A percentile compares a stretch with the other conserved stretches of the same genome.
Conservation (phyloP, 2,888 invertebrate genomes). For the Coleophora deauratella region DNA sequence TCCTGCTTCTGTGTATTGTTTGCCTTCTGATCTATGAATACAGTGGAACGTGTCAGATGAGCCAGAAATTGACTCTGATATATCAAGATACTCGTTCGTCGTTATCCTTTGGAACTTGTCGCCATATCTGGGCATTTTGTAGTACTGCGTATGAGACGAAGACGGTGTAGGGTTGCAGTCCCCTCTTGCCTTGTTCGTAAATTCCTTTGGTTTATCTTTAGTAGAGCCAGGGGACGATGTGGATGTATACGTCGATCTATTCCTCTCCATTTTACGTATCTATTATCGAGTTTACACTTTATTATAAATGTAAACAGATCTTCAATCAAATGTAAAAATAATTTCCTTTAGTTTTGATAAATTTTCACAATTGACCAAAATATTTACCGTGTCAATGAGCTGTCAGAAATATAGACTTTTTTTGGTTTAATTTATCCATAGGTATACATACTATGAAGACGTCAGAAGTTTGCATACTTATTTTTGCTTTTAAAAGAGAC, state of each 20-base stretch:
- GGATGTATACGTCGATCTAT: slow-evolving; percentile 15
- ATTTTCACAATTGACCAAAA: too few species aligned
- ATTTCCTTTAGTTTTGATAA: too few species aligned
- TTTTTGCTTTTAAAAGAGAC: too few species aligned
- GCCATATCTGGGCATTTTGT: slow-evolving; percentile 23
- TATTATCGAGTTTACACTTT: too few species aligned
- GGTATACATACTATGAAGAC: too few species aligned
- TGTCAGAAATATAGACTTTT: too few species aligned
- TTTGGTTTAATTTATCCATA: too few species aligned
- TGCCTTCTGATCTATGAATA: slow-evolving; percentile 36
- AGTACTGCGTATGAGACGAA: slow-evolving; percentile 45
- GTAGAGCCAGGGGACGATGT: not conserved
- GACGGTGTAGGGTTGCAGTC: slow-evolving; percentile 25
- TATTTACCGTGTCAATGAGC: too few species aligned
- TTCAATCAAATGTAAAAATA: too few species aligned
- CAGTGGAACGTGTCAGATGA: slow-evolving; percentile 42
- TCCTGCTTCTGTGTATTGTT: slow-evolving; percentile 36
- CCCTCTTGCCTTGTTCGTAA: slow-evolving; percentile 21
- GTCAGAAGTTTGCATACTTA: too few species aligned
- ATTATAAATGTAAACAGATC: too few species aligned
- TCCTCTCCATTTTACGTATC: slow-evolving; percentile 22
- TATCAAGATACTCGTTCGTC: slow-evolving; percentile 31
- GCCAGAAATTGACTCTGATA: slow-evolving; percentile 38
- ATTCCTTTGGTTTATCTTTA: slow-evolving; percentile 1
- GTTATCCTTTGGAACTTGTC: slow-evolving; percentile 28